phyloP scores from a whole-genome alignment of 2,797 vertebrate species.

The Tapirus indicus region DNA sequence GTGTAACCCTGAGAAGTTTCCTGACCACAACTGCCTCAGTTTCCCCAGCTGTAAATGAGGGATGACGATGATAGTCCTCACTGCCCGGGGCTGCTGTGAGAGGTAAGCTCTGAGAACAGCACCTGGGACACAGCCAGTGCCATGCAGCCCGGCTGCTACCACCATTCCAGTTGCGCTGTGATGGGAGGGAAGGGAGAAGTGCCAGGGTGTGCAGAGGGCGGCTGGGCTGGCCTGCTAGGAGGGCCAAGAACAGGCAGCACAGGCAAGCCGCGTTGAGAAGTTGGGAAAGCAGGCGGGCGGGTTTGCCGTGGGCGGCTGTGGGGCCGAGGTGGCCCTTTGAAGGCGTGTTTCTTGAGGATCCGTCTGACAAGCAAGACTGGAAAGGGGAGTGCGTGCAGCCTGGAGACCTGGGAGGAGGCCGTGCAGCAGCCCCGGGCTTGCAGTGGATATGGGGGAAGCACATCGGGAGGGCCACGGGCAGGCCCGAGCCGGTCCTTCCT shows the following conservation, averaged over 20 bases:
- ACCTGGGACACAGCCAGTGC: background rate
- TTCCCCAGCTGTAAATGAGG: background rate
- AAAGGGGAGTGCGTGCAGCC: constrained; percentile 14
- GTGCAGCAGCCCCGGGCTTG: background rate
- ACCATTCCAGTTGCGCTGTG: background rate
- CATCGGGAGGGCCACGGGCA: background rate
- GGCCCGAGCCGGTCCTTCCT: background rate
- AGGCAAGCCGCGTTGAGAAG: background rate
- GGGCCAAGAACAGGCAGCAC: background rate
- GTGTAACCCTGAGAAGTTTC: background rate
- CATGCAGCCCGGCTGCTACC: background rate
- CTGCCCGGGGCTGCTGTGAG: background rate
- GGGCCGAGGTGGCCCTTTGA: background rate
- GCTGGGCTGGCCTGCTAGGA: background rate
- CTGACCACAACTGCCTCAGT: background rate
- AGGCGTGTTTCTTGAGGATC: background rate
- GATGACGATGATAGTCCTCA: background rate
- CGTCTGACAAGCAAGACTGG: constrained; percentile 11
- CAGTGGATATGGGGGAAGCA: background rate
- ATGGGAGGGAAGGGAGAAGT: background rate
- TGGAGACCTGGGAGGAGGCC: background rate
- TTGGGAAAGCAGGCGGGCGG: background rate
- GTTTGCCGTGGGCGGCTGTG: background rate
- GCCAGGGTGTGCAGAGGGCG: background rate
- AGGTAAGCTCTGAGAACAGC: background rate